These are phyloP conservation scores for Daubentonia madagascariensis DNA, from an alignment of 2,113 vertebrate genomes.

Conservation along the genomic window DNA sequence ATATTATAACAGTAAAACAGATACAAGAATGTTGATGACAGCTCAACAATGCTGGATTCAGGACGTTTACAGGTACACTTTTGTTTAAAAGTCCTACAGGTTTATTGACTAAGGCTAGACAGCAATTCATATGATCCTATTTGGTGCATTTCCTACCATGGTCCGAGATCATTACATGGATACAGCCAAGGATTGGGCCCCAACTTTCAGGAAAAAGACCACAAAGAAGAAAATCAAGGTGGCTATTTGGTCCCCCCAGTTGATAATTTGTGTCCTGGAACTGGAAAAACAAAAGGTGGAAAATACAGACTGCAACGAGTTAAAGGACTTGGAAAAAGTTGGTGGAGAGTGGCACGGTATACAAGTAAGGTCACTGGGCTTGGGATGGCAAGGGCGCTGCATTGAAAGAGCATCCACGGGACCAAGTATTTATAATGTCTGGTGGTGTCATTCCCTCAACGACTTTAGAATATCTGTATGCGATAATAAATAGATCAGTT, in stretches of 20 bases:
- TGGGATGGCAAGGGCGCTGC: slow-evolving; percentile 78
- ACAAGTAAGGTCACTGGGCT: slow-evolving; percentile 78
- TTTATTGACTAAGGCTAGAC: slow-evolving; percentile 85
- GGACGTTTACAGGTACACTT: slow-evolving; percentile 75
- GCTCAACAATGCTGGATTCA: slow-evolving; percentile 77
- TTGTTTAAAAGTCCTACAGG: slow-evolving; percentile 78
- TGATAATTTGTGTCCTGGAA: slow-evolving; percentile 74
- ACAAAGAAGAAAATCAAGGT: slow-evolving; percentile 70
- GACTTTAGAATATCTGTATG: slow-evolving; percentile 84
- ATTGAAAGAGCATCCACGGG: slow-evolving; percentile 78
- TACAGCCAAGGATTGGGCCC: slow-evolving; percentile 73
- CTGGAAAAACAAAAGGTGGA: slow-evolving; percentile 69
- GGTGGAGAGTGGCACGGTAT: slow-evolving; percentile 75
- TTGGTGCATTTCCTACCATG: slow-evolving; percentile 80
- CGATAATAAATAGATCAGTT: slow-evolving; percentile 95
- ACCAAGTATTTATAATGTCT: slow-evolving; percentile 76
- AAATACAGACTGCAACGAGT: slow-evolving; percentile 79
- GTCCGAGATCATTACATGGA: slow-evolving; percentile 72
- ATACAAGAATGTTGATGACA: slow-evolving; percentile 77
- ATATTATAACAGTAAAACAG: slow-evolving; percentile 75
- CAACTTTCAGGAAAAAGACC: slow-evolving; percentile 72
- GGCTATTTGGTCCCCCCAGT: slow-evolving; percentile 69
- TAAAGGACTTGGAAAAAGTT: slow-evolving; percentile 71
- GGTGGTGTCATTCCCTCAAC: slow-evolving; percentile 82
- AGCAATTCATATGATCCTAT: slow-evolving; percentile 81